Evolutionary conservation across 2,113 vertebrate genomes (phyloP).

Genomic region (Panurus biarmicus): DNA sequence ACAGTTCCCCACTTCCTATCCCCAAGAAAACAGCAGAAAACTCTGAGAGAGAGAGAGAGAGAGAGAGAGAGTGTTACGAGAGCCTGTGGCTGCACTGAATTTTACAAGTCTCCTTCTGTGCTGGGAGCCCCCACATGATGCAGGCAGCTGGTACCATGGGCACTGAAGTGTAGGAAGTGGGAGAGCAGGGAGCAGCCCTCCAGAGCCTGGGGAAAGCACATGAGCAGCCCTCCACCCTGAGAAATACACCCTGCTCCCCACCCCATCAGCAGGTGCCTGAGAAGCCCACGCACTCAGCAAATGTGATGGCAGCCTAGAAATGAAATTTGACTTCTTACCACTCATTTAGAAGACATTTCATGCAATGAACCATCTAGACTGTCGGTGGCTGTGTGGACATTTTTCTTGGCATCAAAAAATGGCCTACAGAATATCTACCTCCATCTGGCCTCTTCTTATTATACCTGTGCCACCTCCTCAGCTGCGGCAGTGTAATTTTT

Average conservation of each 20-base stretch:
- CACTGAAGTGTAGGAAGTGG: rapidly evolving
- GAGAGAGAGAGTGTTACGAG: rapidly evolving
- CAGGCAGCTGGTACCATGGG: not conserved
- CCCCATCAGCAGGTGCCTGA: not conserved
- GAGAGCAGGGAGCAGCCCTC: not conserved
- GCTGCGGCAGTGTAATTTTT: not conserved
- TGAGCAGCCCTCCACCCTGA: rapidly evolving
- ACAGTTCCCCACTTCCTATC: not conserved
- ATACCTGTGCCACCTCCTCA: not conserved
- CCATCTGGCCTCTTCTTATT: not conserved
- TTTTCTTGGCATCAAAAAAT: not conserved
- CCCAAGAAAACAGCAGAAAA: not conserved
- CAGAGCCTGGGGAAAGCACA: not conserved
- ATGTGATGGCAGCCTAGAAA: not conserved
- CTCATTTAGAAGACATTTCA: not conserved
- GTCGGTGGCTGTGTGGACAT: not conserved
- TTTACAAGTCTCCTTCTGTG: not conserved
- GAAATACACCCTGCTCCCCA: not conserved
- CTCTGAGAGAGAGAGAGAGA: not conserved
- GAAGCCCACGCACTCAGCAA: not conserved
- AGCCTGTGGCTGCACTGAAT: not conserved
- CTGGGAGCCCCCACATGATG: not conserved
- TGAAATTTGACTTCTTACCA: not conserved
- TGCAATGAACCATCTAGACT: not conserved
- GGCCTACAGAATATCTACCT: not conserved